Conservation (phyloP, 92 coral and sea anemone genomes). For the Plumapathes pennacea region DNA sequence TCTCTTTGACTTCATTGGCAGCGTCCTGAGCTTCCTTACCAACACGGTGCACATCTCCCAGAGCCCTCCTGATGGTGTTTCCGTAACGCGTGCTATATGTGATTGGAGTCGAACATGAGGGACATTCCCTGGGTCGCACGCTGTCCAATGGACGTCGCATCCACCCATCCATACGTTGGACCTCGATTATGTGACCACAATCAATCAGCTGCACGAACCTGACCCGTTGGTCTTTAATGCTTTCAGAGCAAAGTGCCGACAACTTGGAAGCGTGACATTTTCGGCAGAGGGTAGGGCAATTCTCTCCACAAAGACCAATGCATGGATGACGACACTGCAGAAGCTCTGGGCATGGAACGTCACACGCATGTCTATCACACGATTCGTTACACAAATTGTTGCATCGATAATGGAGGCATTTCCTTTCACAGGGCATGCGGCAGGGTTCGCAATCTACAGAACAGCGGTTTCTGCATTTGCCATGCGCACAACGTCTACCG, state of each 20-base stretch:
- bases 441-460: conserved; percentile 50
- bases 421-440: conserved; percentile 44
- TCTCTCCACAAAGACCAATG: conserved; percentile 76
- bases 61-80: conserved; percentile 32
- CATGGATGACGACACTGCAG: conserved; percentile 69
- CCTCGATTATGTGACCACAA: conserved; percentile 60
- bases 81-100: conserved; percentile 59
- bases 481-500: conserved; percentile 56
- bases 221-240: conserved; percentile 9
- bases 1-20: background rate
- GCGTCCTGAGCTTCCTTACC: background rate
- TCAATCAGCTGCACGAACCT: conserved; percentile 58
- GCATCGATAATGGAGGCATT: conserved; percentile 60
- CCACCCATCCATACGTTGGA: conserved; percentile 59
- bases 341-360: conserved; percentile 39
- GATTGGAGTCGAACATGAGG: conserved; percentile 40
- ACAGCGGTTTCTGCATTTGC: conserved; percentile 37
- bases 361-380: conserved; percentile 51
- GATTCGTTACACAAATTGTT: conserved; percentile 51
- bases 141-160: conserved; percentile 15
- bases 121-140: conserved; percentile 39
- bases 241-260: conserved; percentile 13
- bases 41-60: conserved; percentile 33
- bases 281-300: conserved; percentile 64
- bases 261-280: conserved; percentile 43